Percentiles rank a stretch among this genome's conserved stretches.
phyloP scores from a whole-genome alignment of 2,797 vertebrate species.

The Macrochelys suwanniensis region DNA sequence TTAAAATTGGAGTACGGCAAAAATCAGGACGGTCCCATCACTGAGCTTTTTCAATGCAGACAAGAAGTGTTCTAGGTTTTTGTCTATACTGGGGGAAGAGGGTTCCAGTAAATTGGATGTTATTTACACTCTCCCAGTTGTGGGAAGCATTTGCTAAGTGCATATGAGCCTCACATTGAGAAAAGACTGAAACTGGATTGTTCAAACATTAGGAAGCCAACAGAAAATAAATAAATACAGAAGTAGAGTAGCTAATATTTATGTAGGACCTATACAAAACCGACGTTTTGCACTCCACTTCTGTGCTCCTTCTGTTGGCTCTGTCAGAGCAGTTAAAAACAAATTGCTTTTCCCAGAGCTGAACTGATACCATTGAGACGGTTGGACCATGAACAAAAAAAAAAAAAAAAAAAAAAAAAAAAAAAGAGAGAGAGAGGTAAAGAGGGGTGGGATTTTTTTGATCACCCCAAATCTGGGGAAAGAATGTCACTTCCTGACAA shows the following conservation, averaged over 20 bases:
- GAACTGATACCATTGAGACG: neutral
- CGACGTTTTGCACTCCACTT: neutral
- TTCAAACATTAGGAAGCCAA: neutral
- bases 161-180: neutral
- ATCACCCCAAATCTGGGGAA: neutral
- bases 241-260: neutral
- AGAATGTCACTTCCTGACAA: constrained; percentile 10
- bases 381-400: neutral
- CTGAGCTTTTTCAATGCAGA: neutral
- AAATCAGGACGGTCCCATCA: fast-evolving
- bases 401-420: neutral
- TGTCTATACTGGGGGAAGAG: neutral
- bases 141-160: neutral
- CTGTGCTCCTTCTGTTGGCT: neutral
- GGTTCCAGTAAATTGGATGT: neutral
- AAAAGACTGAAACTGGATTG: neutral
- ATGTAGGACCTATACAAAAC: neutral
- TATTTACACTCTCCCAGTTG: neutral
- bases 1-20: neutral
- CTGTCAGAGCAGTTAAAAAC: neutral
- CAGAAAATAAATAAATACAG: neutral
- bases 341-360: neutral
- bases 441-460: fast-evolving
- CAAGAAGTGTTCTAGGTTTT: neutral
- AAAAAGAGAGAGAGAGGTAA: neutral